Evolutionary conservation across 2,113 vertebrate genomes (phyloP).

Genomic region (Ahaetulla prasina): DNA sequence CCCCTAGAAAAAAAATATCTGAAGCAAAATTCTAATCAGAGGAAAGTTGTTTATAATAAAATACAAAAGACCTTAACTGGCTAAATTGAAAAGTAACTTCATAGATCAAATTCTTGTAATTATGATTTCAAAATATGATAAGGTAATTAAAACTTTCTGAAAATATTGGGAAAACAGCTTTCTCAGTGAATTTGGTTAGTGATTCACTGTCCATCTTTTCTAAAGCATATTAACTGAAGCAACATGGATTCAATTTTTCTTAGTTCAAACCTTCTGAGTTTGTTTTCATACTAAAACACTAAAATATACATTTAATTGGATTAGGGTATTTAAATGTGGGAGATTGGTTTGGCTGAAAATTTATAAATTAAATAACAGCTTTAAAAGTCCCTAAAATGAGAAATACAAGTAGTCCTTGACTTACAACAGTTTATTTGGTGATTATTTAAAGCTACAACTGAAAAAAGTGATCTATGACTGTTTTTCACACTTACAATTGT

Average conservation of each 20-base stretch:
- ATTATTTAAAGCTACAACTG: too few species aligned
- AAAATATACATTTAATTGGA: neutral
- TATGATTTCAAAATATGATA: neutral
- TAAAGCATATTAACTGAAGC: neutral
- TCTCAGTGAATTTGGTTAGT: neutral
- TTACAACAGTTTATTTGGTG: too few species aligned
- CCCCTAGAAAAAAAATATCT: neutral
- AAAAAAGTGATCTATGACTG: too few species aligned
- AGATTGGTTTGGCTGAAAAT: neutral
- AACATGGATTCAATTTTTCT: neutral
- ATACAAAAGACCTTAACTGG: neutral
- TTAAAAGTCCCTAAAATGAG: neutral
- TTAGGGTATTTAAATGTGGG: neutral
- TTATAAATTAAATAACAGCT: neutral
- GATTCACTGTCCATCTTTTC: neutral
- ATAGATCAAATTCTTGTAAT: neutral
- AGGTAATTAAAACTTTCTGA: neutral
- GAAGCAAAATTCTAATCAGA: neutral
- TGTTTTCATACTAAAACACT: neutral
- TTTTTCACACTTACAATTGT: too few species aligned
- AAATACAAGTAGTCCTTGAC: neutral
- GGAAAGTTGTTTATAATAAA: neutral
- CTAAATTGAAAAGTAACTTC: neutral
- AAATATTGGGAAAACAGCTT: neutral
- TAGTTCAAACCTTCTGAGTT: neutral